Evolutionary conservation across 2,113 vertebrate species (phyloP).

Genomic region (Varanus salvator): DNA sequence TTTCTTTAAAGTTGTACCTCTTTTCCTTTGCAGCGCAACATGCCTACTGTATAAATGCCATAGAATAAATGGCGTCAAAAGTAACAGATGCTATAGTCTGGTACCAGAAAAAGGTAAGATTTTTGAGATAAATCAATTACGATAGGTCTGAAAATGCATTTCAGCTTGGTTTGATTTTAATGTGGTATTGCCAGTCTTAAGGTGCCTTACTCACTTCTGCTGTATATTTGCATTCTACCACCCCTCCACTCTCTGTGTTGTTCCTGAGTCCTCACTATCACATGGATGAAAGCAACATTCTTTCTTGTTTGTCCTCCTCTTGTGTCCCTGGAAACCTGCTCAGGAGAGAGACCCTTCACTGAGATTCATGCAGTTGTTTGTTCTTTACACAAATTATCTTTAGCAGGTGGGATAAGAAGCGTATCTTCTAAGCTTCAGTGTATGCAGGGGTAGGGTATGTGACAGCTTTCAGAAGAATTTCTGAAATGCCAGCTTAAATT

Average conservation of each 20-base stretch:
- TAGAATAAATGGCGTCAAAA: conserved; percentile 99
- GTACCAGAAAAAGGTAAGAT: conserved; percentile 99
- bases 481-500: background rate
- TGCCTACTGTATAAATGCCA: conserved; percentile 85
- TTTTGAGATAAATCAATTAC: conserved; percentile 49
- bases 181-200: background rate
- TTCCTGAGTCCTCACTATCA: background rate
- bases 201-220: background rate
- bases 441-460: background rate
- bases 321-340: too few relatives aligned
- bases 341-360: background rate
- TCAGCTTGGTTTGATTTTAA: background rate
- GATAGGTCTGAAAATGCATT: background rate
- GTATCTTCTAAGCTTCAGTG: background rate
- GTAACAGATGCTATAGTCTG: conserved; percentile 99
- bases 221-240: background rate
- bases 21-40: conserved; percentile 89
- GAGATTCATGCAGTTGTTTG: background rate
- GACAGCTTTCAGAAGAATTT: background rate
- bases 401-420: background rate
- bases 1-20: conserved; percentile 60
- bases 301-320: too few relatives aligned
- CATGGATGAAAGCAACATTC: background rate
- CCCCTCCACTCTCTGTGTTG: background rate
- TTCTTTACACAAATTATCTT: background rate